Evolutionary conservation across 1,140 invertebrate genomes (phyloP), one percentile per base, ranked within the genome.

Genomic region (Gryon sp.): DNA sequence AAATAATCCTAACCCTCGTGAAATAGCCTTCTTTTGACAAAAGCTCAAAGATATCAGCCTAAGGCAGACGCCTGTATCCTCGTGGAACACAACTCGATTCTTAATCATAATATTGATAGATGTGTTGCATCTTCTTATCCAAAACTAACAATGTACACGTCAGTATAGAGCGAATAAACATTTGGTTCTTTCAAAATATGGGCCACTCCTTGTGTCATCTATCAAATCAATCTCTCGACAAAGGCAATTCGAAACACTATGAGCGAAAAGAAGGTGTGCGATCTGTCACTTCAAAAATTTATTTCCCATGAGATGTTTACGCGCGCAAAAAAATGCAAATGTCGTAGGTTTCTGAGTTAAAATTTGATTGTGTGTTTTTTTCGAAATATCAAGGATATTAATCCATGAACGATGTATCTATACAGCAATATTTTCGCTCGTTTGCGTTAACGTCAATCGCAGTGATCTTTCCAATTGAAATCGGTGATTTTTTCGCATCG

Each of bases 91-190:
- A 18, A 11, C 14, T 38, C 30, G 1, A 28, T 48, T 65, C 16
- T 66, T 75, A 55, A 75, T 75, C 72, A 68, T 75, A 68, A 75
- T 75, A 75, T 62, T 66, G 70, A 74, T 74, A 60, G 70, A 74
- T 74, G 60, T 45, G 45, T 52, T 66, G 53, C 53, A 66, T 59
- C 60, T 74, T 45, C 59, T 72, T 62, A 53, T 62, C 55, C 20
- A 40, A 46, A 38, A 24, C 38, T n/a, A 72, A 73, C 68, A 72
- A 55, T 57, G 45, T 46, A 30, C n/a, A 53, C 34, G 70, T 74
- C 45, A 59, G 45, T 60, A 60, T 41, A 46, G 28, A 59, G 36
- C 36, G 62, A 66, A 66, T 66, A 74, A 74, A 66, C 70, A 66
- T 28, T 59, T 16, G 14, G 19, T 7, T 24, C 59, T 32, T 63